Conservation (phyloP, 1,140 invertebrate genomes). For the Drosophila ohnishii region DNA sequence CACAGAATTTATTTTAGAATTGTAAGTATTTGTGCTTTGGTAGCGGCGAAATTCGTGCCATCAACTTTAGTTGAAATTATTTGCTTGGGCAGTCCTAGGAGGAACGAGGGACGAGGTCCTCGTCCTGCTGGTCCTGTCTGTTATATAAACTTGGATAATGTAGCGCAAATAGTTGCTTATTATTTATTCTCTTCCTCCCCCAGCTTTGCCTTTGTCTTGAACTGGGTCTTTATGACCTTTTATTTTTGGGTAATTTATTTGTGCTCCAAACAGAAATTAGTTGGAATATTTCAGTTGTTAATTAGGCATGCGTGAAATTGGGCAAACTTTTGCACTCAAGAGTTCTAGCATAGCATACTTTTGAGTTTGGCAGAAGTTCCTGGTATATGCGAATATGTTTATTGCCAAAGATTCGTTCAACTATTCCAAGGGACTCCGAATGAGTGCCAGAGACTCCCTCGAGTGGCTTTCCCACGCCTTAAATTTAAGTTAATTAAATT, state of each 20-base stretch:
- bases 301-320: conserved; percentile 78
- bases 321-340: conserved; percentile 36
- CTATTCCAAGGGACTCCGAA: conserved; percentile 23
- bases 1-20: conserved; percentile 79
- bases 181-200: conserved; percentile 67
- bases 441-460: not conserved
- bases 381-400: conserved; percentile 19
- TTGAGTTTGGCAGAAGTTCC: conserved; percentile 17
- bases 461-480: conserved; percentile 46
- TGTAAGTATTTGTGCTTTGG: conserved; percentile 73
- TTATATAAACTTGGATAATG: conserved; percentile 80
- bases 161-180: conserved; percentile 81
- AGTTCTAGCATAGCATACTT: conserved; percentile 36
- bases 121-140: conserved; percentile 26
- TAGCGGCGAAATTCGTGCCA: conserved; percentile 65
- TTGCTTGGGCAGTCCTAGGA: conserved; percentile 54
- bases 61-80: conserved; percentile 77
- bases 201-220: conserved; percentile 13
- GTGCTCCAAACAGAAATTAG: conserved; percentile 67
- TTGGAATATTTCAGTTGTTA: conserved; percentile 76
- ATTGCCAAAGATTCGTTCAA: conserved; percentile 22
- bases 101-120: not conserved
- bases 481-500: conserved; percentile 81
- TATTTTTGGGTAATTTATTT: conserved; percentile 66
- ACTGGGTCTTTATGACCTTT: conserved; percentile 49